phyloP scores from a whole-genome alignment of 2,888 invertebrate genomes.

The Cosmia pyralina region DNA sequence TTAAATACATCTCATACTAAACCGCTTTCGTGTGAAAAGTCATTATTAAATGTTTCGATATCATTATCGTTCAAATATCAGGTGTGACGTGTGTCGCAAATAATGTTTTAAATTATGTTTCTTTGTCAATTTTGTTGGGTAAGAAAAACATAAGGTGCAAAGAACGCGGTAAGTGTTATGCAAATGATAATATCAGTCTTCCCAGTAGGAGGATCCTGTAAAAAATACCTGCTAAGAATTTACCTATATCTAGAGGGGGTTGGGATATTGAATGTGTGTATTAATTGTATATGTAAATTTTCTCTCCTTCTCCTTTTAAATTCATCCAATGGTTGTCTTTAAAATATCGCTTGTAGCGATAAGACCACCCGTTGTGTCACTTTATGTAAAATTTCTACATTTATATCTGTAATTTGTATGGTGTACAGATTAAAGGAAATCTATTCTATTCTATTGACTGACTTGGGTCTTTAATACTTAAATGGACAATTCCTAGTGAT shows the following conservation, averaged over 20 bases:
- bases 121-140: not conserved
- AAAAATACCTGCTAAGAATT: not conserved
- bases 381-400: not conserved
- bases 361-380: too few relatives aligned
- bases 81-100: not conserved
- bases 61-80: conserved; percentile 45
- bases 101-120: not conserved
- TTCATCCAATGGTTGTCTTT: too few relatives aligned
- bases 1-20: conserved; percentile 55
- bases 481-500: too few relatives aligned
- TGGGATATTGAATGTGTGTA: not conserved
- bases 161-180: not conserved
- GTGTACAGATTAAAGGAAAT: not conserved
- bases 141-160: not conserved
- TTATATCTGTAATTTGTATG: not conserved
- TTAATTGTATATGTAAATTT: too few relatives aligned
- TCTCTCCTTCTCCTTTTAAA: too few relatives aligned
- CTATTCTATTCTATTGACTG: not conserved
- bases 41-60: conserved; percentile 57
- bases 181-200: not conserved
- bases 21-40: conserved; percentile 52
- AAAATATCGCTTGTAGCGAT: too few relatives aligned
- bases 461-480: too few relatives aligned
- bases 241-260: not conserved
- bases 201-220: too few relatives aligned